Base-by-base conservation (phyloP, 92 coral and sea anemone species). In the Epizoanthus rinbou region DNA sequence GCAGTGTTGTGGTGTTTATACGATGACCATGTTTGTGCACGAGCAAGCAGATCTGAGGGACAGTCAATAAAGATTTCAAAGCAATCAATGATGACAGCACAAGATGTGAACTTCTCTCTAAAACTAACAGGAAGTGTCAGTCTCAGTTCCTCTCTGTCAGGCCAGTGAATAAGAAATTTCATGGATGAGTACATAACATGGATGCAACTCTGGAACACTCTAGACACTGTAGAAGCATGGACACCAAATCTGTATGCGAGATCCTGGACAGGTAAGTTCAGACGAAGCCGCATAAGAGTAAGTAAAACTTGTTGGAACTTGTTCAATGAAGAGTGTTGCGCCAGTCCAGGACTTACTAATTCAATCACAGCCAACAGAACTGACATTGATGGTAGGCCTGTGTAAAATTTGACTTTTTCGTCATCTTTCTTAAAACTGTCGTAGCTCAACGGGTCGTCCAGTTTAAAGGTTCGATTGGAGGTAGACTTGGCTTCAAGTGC, bases 1-100 rank as follows among this genome's bases (percentile, higher is more conserved):
- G 76, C 82, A 35, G 86, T 79, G 33, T 88, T 80, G 24, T 79
- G 83, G 66, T 88, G 82, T 64, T 79, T 85, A 73, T 85, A 80
- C 1, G 92, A 89, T 1, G 92, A 89, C 80, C 86, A 89, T 22
- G 86, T 89, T 41, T 89, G 91, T 25, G 89, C 92, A 50, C 86
- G 86, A 21, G 92, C 89, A 9, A 89, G 79, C 50, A 89, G 64
- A 64, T 59, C 58, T 22, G 92, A 84, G 14, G 88, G 86, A 17
- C 86, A 57, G 71, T 91, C 92, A 45, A 88, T 81, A 64, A 91
- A 91, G 10, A 91, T 85, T 76, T 91, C 92, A 65, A 91, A 90
- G 75, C 94, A 90, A 80, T 90, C 91, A 85, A 90, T 80, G 50
- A 90, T 88, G 21, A 87, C 91, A 17, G 89, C 85, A 73, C 92